Percentiles rank a stretch among this genome's conserved stretches.
phyloP scores from a whole-genome alignment of 2,888 invertebrate species.

The Rhamphomyia laevipes region DNA sequence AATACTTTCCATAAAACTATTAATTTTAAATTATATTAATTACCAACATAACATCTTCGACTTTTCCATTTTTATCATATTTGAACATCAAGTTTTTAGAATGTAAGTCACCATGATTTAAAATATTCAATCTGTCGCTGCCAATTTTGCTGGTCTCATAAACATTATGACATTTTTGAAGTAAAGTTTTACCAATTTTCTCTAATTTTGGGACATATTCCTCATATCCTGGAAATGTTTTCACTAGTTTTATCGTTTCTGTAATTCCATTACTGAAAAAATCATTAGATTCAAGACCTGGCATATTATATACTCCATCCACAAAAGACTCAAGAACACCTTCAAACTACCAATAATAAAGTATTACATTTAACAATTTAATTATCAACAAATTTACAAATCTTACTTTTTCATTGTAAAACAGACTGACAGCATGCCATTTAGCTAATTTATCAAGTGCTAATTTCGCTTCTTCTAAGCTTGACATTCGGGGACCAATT shows the following conservation, averaged over 20 bases:
- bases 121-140: conserved; percentile 23
- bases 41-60: conserved; percentile 8
- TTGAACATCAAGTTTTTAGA: conserved; percentile 35
- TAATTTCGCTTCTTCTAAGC: conserved; percentile 18
- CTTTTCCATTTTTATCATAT: conserved; percentile 15
- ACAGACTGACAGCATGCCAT: conserved; percentile 35
- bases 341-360: not conserved
- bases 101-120: conserved; percentile 38
- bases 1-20: too few relatives aligned
- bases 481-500: not conserved
- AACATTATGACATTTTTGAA: not conserved
- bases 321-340: not conserved
- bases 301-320: not conserved
- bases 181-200: not conserved
- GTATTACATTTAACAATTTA: too few relatives aligned
- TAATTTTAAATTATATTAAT: not conserved
- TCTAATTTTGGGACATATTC: conserved; percentile 1
- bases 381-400: not conserved
- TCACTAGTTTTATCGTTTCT: not conserved
- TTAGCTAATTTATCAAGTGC: conserved; percentile 38
- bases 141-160: not conserved
- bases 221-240: not conserved
- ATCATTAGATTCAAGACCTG: not conserved
- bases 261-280: not conserved
- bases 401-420: not conserved